Percentiles rank a stretch among this genome's conserved stretches.
These are phyloP conservation scores for Gerosis bhagava DNA, from an alignment of 2,888 invertebrate species.

Conservation along the genomic window DNA sequence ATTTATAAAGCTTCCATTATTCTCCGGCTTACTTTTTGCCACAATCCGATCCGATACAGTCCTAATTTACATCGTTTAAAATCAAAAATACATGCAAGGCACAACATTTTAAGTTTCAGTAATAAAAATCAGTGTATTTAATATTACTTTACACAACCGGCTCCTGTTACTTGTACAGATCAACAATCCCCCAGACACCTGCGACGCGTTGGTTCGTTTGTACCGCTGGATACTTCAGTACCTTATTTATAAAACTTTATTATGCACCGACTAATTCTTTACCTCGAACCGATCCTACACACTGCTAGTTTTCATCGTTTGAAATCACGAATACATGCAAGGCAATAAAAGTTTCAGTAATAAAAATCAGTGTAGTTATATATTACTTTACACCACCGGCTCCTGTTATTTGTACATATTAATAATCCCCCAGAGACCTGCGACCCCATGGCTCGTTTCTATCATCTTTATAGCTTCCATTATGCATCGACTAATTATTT, in stretches of 20 bases:
- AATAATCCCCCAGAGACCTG: constrained; percentile 38
- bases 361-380: neutral
- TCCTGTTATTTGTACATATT: constrained; percentile 34
- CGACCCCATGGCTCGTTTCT: constrained; percentile 41
- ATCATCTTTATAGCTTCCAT: constrained; percentile 43
- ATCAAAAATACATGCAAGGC: too few species aligned
- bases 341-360: neutral
- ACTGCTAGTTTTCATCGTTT: too few species aligned
- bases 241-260: too few species aligned
- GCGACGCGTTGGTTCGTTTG: constrained; percentile 39
- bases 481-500: constrained; percentile 43
- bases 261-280: too few species aligned
- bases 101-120: too few species aligned
- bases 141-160: too few species aligned
- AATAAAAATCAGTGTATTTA: too few species aligned
- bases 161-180: constrained; percentile 32
- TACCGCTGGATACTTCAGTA: too few species aligned
- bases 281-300: too few species aligned
- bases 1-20: constrained; percentile 44
- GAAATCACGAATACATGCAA: too few species aligned
- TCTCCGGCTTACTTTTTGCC: constrained; percentile 41
- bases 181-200: constrained; percentile 39
- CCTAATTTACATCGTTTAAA: too few species aligned
- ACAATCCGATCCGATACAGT: too few species aligned
- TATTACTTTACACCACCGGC: neutral